Evolutionary conservation across 2,888 invertebrate species (phyloP).

Genomic region (Himalopsyche tibetana): DNA sequence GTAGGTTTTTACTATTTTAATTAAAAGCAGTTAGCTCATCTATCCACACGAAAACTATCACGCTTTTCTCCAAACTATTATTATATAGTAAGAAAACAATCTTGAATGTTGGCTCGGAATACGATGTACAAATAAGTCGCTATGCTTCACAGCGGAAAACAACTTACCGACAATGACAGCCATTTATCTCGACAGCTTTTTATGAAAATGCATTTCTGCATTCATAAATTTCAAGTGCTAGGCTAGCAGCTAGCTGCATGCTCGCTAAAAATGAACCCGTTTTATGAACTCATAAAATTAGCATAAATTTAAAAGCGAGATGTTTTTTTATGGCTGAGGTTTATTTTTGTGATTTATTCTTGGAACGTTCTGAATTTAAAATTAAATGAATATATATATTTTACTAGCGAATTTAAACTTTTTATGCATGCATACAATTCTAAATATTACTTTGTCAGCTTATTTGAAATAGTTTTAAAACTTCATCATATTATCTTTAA

Average conservation of each 20-base stretch:
- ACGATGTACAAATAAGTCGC: constrained; percentile 28
- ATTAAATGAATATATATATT: not conserved
- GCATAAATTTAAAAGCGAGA: constrained; percentile 36
- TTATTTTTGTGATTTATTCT: constrained; percentile 28
- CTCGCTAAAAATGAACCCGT: constrained; percentile 24
- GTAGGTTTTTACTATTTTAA: too few species aligned
- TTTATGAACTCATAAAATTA: constrained; percentile 41
- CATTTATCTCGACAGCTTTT: constrained; percentile 42
- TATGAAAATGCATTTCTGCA: constrained; percentile 42
- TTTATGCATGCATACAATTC: too few species aligned
- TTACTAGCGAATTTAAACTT: not conserved
- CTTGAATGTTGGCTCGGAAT: constrained; percentile 1
- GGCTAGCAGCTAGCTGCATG: constrained; percentile 17
- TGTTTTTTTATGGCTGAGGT: constrained; percentile 18
- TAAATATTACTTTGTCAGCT: too few species aligned
- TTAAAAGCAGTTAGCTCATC: not conserved
- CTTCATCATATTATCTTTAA: too few species aligned
- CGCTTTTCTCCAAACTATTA: not conserved
- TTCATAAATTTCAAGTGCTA: constrained; percentile 38
- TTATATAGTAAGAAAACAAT: constrained; percentile 17
- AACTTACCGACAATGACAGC: constrained; percentile 37
- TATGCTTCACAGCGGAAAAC: constrained; percentile 35
- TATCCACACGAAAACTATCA: not conserved
- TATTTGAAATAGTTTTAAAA: too few species aligned
- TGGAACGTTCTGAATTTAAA: constrained; percentile 1